Conservation (phyloP, 2,888 invertebrate species). For the Sacculina carcini region DNA sequence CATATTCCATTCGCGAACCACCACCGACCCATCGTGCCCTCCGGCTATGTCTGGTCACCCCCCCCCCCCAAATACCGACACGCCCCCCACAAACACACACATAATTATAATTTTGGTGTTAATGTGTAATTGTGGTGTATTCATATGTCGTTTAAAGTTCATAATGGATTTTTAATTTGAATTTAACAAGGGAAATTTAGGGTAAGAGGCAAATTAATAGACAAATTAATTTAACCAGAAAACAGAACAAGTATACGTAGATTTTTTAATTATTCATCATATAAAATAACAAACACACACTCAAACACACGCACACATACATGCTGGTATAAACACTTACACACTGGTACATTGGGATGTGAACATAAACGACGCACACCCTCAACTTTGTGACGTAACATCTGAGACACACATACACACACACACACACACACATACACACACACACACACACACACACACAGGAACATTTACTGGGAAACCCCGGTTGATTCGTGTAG, state of each 20-base stretch:
- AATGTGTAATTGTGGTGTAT: too few relatives aligned
- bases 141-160: too few relatives aligned
- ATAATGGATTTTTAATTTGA: too few relatives aligned
- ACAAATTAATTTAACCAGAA: too few relatives aligned
- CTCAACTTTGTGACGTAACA: slow-evolving; percentile 74
- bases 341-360: slow-evolving; percentile 81
- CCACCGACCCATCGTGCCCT: slow-evolving; percentile 82
- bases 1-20: slow-evolving; percentile 96
- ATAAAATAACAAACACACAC: neutral
- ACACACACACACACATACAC: too few relatives aligned
- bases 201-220: too few relatives aligned
- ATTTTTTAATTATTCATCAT: too few relatives aligned
- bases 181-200: too few relatives aligned
- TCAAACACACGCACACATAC: neutral
- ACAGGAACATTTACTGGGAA: neutral
- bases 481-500: neutral
- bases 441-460: too few relatives aligned
- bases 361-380: slow-evolving; percentile 85
- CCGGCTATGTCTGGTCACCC: slow-evolving; percentile 53
- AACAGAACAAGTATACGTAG: too few relatives aligned
- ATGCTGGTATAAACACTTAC: slow-evolving; percentile 35
- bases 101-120: too few relatives aligned
- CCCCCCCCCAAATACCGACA: neutral
- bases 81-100: neutral
- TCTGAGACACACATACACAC: slow-evolving; percentile 31